A percentile compares a stretch with the other conserved stretches of the same genome.
phyloP scores from a whole-genome alignment of 2,888 invertebrate genomes.

The Lycophotia porphyrea region DNA sequence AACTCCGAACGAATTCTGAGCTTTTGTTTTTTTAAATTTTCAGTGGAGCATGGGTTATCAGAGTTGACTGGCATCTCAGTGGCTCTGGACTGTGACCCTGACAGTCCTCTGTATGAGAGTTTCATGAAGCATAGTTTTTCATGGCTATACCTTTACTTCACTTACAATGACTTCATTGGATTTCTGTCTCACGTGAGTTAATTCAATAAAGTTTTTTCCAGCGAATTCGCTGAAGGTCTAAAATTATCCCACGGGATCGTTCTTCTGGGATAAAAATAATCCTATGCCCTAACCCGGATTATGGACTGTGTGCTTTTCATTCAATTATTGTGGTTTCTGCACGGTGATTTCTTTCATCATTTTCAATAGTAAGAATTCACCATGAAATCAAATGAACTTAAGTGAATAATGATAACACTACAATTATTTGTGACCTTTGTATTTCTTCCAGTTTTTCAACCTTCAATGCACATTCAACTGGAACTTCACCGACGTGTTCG shows the following conservation, averaged over 20 bases:
- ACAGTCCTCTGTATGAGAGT: slow-evolving; percentile 67
- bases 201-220: not conserved
- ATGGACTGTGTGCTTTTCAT: not conserved
- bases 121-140: slow-evolving; percentile 70
- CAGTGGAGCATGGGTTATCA: slow-evolving; percentile 78
- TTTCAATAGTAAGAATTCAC: not conserved
- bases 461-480: slow-evolving; percentile 92
- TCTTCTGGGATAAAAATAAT: not conserved
- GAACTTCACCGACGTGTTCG: slow-evolving; percentile 93
- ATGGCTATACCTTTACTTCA: slow-evolving; percentile 72
- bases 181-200: slow-evolving; percentile 69
- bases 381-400: not conserved
- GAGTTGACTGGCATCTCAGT: slow-evolving; percentile 69
- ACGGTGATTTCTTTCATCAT: not conserved
- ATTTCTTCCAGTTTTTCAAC: slow-evolving; percentile 83
- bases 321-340: not conserved
- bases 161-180: slow-evolving; percentile 71
- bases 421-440: not conserved
- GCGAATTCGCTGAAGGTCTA: not conserved
- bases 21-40: slow-evolving; percentile 31
- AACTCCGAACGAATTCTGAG: not conserved
- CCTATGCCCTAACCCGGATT: not conserved
- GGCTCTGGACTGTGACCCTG: slow-evolving; percentile 73
- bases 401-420: not conserved
- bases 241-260: not conserved